These are phyloP conservation scores for Sakesphorus luctuosus DNA, from an alignment of 2,113 vertebrate genomes.

Conservation along the genomic window DNA sequence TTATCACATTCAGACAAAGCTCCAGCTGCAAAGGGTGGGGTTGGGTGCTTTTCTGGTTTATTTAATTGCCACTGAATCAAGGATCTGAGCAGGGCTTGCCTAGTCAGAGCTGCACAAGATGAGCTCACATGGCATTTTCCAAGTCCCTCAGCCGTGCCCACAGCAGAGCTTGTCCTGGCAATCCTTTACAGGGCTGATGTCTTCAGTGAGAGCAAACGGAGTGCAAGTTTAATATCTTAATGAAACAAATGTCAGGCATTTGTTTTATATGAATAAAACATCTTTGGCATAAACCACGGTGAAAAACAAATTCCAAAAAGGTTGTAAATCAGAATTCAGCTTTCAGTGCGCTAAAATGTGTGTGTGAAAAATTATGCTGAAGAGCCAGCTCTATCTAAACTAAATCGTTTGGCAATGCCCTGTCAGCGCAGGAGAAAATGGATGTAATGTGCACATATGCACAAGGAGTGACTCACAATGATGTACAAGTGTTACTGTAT, in stretches of 20 bases:
- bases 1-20: conserved; percentile 69
- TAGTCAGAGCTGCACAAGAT: conserved; percentile 52
- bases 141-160: not conserved
- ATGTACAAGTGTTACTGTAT: conserved; percentile 69
- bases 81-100: conserved; percentile 13
- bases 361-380: conserved; percentile 51
- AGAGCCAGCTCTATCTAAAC: conserved; percentile 40
- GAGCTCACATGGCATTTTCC: conserved; percentile 35
- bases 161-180: not conserved
- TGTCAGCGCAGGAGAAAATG: conserved; percentile 34
- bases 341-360: conserved; percentile 31
- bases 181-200: not conserved
- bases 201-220: not conserved
- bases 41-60: conserved; percentile 59
- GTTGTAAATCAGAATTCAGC: conserved; percentile 61
- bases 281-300: conserved; percentile 25
- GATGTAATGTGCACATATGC: conserved; percentile 44
- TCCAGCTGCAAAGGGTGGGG: conserved; percentile 65
- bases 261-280: conserved; percentile 67
- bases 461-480: conserved; percentile 74
- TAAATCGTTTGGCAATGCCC: conserved; percentile 46
- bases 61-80: conserved; percentile 61
- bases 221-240: conserved; percentile 58
- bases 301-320: conserved; percentile 64
- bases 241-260: conserved; percentile 69